Conservation (phyloP, 2,888 invertebrate genomes). For the Epiblema foenella region DNA sequence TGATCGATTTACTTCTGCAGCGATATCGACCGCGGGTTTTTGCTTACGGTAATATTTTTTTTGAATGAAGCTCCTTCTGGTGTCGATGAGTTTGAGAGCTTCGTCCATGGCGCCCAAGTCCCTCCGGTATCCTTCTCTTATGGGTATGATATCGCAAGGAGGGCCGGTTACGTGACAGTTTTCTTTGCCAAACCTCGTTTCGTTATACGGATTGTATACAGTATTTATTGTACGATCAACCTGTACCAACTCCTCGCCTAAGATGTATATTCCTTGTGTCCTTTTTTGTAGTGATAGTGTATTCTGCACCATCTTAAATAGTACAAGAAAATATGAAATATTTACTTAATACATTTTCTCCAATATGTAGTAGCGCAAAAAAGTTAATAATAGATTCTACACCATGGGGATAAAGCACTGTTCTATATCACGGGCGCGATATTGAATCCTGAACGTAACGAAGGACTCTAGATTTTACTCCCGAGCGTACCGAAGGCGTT, state of each 20-base stretch:
- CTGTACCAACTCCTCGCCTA: not conserved
- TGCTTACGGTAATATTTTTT: constrained; percentile 1
- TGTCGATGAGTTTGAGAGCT: constrained; percentile 4
- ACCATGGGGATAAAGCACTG: no score
- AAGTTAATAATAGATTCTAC: no score
- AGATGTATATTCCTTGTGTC: not conserved
- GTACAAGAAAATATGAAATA: not conserved
- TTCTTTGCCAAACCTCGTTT: not conserved
- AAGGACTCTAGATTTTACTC: no score
- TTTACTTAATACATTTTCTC: no score
- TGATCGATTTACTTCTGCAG: constrained; percentile 13
- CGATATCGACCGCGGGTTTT: not conserved
- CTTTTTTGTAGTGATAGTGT: constrained; percentile 1
- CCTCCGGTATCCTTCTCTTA: not conserved
- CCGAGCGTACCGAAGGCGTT: no score
- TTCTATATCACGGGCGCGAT: no score
- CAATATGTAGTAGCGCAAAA: no score
- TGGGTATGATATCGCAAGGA: not conserved
- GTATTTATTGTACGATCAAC: not conserved
- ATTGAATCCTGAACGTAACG: no score
- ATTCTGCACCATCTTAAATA: not conserved
- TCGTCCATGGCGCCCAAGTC: not conserved
- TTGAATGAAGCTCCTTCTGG: not conserved
- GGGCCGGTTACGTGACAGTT: constrained; percentile 6
- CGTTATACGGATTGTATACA: not conserved